Conservation (phyloP, 2,113 vertebrate genomes). For the human region GRCh38 chr3:20259501-20260000, state of each 20-base stretch:
- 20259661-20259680: neutral
- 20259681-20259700: neutral
- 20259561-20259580: neutral
- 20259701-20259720: neutral
- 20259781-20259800: neutral
- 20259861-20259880: neutral
- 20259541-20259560: neutral
- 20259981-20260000: neutral
- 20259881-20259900: neutral
- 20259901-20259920: neutral
- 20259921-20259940: neutral
- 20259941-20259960: neutral
- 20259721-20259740: slow-evolving; percentile 5
- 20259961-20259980: neutral
- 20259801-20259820: neutral
- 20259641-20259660: neutral
- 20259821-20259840: slow-evolving; percentile 14
- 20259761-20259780: neutral
- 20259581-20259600: neutral
- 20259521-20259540: neutral
- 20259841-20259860: neutral
- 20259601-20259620: neutral
- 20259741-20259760: neutral
- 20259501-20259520: neutral
- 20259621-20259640: neutral